Evolutionary conservation across 1,140 invertebrate species (phyloP), one percentile per base, ranked within the genome.

Genomic region (Centruroides sculpturatus): DNA sequence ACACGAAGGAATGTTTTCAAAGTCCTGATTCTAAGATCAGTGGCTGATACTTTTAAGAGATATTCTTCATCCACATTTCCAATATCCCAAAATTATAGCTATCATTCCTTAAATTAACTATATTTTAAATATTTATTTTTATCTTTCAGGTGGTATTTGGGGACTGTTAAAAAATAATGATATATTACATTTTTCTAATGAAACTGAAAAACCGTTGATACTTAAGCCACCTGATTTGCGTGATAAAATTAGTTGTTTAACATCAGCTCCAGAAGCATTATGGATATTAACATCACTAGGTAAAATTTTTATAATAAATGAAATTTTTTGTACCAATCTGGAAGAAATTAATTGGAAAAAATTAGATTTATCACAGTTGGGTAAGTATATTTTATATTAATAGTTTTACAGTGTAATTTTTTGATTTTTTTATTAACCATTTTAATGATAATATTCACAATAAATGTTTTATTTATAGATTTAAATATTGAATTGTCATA

Each of bases 281-380:
- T 81, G 79, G 79, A 67, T 75, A 3, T 67, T 81, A 12, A 73
- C 71, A 12, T 61, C 66, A 13, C 60, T 71, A 59, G 77, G 78
- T 0, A 61, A 71, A 12, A 70, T 80, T 7, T 76, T 69, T 63
- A 73, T 76, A 35, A 65, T 79, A n/a, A 70, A 70, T 61, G 77
- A 73, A 0, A 73, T 80, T 47, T 71, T 68, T 34, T 64, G 68
- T 34, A 64, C 61, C 7, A 75, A 71, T 61, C 68, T 70, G 4
- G 63, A 69, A 58, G 79, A 78, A 2, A 60, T 67, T 13, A 66
- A 70, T 13, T 81, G 79, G 79, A 63, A 69, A 23, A 57, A 71
- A 51, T 69, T 80, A 8, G 73, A 74, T 64, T 65, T 78, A 35
- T 66, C 68, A 50, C 77, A 80, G 67, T 63, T 79, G 60, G 73